Evolutionary conservation across 2,797 vertebrate species (phyloP), one percentile per base, ranked within the genome.

Genomic region (Hemitrygon akajei): DNA sequence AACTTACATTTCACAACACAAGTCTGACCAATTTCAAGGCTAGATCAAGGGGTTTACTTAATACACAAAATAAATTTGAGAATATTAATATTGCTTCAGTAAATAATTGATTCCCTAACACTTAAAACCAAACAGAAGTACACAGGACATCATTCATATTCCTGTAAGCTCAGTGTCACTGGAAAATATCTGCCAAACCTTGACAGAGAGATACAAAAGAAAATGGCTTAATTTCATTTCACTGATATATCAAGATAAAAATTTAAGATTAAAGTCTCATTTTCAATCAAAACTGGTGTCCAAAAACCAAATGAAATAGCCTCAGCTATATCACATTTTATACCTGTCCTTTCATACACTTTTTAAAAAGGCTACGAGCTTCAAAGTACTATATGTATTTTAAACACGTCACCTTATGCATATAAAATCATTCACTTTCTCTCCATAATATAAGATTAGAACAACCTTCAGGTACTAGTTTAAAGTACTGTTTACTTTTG

Each of bases 321-420:
- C 58, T 9, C 63, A 1, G 84, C 58, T n/a, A 63, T 87, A 87
- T 66, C n/a, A 87, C 16, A 87, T 87, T 66, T 66, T 34, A 63
- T 63, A 30, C 16, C n/a, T 7, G 10, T 66, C 84, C 58, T 63
- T 34, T 30, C 84, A 63, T 87, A 60, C 14, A 60, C 12, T 69
- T 84, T 63, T 63, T 47, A 60, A 63, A 87, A 87, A 87, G 27
- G 82, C 82, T 63, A 86, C n/a, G 22, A 30, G 84, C 84, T 63
- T 60, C 84, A 27, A 63, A 30, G 30, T 87, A 47, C 47, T 47
- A 3, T 87, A 58, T 7, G 30, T n/a, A 87, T 87, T 87, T 87
- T 87, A 87, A 63, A 30, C 12, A 34, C 20, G 30, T 87, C 84
- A 87, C 27, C 1, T 87, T 30, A 63, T n/a, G 58, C 27, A 63